Evolutionary conservation across 1,140 invertebrate species (phyloP), one percentile per base, ranked within the genome.

Genomic region (Eriosoma lanigerum): DNA sequence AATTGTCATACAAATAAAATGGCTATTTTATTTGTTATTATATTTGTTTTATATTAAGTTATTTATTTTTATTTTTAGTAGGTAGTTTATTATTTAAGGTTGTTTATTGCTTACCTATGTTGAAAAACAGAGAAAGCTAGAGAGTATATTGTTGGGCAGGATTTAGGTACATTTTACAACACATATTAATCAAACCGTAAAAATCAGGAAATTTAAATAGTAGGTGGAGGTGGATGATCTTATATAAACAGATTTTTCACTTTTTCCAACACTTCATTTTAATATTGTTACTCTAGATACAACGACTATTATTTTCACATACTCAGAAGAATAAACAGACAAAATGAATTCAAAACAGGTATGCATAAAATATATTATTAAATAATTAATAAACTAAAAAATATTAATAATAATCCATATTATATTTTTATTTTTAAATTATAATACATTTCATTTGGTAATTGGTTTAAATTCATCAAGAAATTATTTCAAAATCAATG

Each of bases 241-340:
- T 72, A 72, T 72, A 72, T 68, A 72, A 72, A 72, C 10, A 24
- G 17, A 52, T 72, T 72, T 72, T 72, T 50, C 66, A 29, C 68
- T 12, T 50, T 72, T 72, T 29, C 48, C 19, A 10, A 15, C 6
- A 52, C 8, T 9, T 52, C 29, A 46, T 72, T 52, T 29, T 1
- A 52, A 52, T 32, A 52, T 52, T 19, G 66, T 52, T 21, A 48
- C 21, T 24, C 38, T 15, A 48, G 38, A 68, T 8, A 46, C 44
- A 48, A 24, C n/a, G 24, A 44, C 38, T 17, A 10, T 38, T 38
- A 2, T n/a, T 44, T 66, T 64, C 29, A 17, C 1, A 1, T 15
- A 24, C 13, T 15, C 38, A 48, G 38, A 48, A 46, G 0, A 48
- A 19, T 8, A 52, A 17, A 29, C 8, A n/a, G 26, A 13, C 26